Evolutionary conservation across 1,140 invertebrate genomes (phyloP).

Genomic region (Drosophila dunni): DNA sequence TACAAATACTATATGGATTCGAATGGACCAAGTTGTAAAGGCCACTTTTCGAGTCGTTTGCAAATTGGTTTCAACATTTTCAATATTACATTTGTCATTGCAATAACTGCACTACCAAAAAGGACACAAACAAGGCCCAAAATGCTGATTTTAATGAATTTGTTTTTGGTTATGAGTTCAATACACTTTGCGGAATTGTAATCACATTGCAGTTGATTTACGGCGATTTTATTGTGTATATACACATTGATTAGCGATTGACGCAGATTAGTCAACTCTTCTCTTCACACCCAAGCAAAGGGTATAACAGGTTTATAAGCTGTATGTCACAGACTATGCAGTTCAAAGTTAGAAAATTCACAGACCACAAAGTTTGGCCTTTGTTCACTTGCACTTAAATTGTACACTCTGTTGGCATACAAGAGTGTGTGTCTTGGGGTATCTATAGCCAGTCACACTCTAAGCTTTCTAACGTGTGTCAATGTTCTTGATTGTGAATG

Average conservation of each 20-base stretch:
- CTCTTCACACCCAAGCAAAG: background rate
- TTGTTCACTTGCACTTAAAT: too few species aligned
- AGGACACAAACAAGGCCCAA: constrained; percentile 14
- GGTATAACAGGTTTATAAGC: too few species aligned
- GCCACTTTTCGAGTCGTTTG: constrained; percentile 6
- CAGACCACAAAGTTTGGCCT: too few species aligned
- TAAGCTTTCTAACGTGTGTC: too few species aligned
- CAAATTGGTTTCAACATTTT: constrained; percentile 24
- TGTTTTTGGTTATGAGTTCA: constrained; percentile 16
- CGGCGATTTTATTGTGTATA: background rate
- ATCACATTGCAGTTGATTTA: background rate
- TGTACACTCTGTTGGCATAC: too few species aligned
- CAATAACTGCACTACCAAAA: constrained; percentile 37
- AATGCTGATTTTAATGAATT: constrained; percentile 4
- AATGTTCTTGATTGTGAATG: too few species aligned
- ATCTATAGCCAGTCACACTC: too few species aligned
- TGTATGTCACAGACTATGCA: too few species aligned
- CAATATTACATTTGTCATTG: constrained; percentile 48
- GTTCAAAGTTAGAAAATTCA: too few species aligned
- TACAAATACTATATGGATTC: background rate
- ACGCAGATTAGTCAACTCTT: background rate
- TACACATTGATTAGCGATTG: constrained; percentile 3
- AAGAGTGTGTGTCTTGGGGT: too few species aligned
- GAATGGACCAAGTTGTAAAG: background rate
- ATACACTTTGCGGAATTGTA: constrained; percentile 21